Conservation (phyloP, 1,140 invertebrate species). For the Panagrolaimus sp. region DNA sequence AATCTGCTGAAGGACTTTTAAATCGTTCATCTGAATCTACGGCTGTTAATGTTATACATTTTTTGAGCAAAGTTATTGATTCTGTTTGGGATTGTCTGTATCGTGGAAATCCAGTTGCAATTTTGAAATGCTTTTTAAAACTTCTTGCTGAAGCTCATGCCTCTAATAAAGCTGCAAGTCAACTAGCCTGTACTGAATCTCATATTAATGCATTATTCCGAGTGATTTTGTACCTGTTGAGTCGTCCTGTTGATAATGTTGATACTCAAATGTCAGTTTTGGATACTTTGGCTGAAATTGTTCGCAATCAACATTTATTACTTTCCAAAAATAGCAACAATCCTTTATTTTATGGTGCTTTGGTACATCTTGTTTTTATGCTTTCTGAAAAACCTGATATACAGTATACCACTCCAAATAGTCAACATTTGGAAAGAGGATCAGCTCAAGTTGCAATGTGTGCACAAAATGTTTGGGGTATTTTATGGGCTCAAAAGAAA, state of each 20-base stretch:
- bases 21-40: conserved; percentile 65
- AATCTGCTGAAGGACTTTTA: conserved; percentile 71
- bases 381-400: conserved; percentile 68
- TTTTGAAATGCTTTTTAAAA: conserved; percentile 59
- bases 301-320: conserved; percentile 66
- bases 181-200: conserved; percentile 64
- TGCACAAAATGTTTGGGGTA: conserved; percentile 89
- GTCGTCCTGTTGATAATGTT: conserved; percentile 75
- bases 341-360: conserved; percentile 70
- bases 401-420: conserved; percentile 32
- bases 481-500: conserved; percentile 90
- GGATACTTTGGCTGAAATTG: conserved; percentile 50
- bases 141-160: conserved; percentile 39
- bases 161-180: conserved; percentile 41
- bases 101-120: conserved; percentile 57
- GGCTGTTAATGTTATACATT: conserved; percentile 65
- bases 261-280: conserved; percentile 56
- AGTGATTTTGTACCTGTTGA: conserved; percentile 84
- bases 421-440: conserved; percentile 43
- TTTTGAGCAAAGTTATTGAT: conserved; percentile 84
- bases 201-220: conserved; percentile 78
- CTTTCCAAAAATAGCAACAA: conserved; percentile 75
- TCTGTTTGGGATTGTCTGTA: conserved; percentile 84
- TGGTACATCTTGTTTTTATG: conserved; percentile 89
- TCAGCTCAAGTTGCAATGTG: conserved; percentile 68